These are phyloP conservation scores for Orycteropus afer DNA, from an alignment of 2,113 vertebrate species.

Conservation along the genomic window DNA sequence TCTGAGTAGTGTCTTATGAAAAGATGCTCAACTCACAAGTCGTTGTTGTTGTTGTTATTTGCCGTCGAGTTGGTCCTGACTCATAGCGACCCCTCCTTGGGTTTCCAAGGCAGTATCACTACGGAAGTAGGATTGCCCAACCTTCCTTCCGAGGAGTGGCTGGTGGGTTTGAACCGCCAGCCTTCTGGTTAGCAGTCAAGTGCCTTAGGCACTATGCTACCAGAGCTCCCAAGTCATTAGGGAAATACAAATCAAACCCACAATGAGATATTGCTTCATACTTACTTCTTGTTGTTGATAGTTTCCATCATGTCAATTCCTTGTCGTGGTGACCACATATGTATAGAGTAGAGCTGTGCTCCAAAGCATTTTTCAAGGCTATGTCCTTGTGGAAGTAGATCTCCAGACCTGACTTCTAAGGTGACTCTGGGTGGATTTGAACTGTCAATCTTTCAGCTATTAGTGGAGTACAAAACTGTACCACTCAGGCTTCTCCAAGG, in stretches of 20 bases:
- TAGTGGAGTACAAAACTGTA: background rate
- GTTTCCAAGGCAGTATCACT: too few relatives aligned
- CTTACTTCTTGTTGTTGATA: background rate
- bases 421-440: background rate
- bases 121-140: too few relatives aligned
- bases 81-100: too few relatives aligned
- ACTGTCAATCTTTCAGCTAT: background rate
- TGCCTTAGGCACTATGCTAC: too few relatives aligned
- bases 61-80: too few relatives aligned
- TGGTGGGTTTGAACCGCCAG: too few relatives aligned
- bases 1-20: background rate
- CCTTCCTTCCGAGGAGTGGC: too few relatives aligned
- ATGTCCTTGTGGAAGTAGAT: background rate
- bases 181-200: too few relatives aligned
- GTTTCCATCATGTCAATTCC: background rate
- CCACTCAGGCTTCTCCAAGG: too few relatives aligned
- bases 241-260: background rate
- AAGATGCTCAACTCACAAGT: background rate
- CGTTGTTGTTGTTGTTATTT: too few relatives aligned
- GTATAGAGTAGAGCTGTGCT: background rate
- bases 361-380: background rate
- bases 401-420: background rate
- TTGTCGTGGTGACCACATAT: background rate
- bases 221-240: too few relatives aligned
- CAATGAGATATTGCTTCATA: background rate